Evolutionary conservation across 2,113 vertebrate species (phyloP).

Genomic region (Notechis scutatus): DNA sequence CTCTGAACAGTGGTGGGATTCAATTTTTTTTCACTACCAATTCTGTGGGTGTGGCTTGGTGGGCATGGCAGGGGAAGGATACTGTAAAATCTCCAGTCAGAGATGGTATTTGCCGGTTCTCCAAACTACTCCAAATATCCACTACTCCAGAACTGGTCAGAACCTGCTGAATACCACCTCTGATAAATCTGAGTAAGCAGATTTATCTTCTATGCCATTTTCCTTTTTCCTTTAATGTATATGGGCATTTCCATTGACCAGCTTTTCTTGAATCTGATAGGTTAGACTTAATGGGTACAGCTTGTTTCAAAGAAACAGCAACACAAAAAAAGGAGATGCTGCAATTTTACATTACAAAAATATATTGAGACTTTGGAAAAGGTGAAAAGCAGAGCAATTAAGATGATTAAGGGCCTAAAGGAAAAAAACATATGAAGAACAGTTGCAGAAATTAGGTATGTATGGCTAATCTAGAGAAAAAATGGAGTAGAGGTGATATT

Average conservation of each 20-base stretch:
- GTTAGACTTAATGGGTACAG: neutral
- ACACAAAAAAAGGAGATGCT: neutral
- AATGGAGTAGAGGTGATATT: neutral
- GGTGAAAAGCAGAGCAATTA: too few relatives aligned
- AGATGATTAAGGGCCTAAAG: too few relatives aligned
- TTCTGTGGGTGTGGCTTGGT: too few relatives aligned
- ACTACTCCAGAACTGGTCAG: too few relatives aligned
- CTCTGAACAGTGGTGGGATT: neutral
- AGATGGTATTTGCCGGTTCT: too few relatives aligned
- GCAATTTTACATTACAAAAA: neutral
- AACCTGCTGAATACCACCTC: too few relatives aligned
- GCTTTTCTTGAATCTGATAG: neutral
- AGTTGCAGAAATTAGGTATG: neutral
- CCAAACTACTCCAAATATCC: too few relatives aligned
- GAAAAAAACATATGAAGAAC: neutral
- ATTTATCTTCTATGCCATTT: neutral
- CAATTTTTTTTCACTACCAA: too few relatives aligned
- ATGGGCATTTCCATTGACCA: neutral
- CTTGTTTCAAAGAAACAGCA: neutral
- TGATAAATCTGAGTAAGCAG: neutral
- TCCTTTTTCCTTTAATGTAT: neutral
- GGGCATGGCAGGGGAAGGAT: too few relatives aligned
- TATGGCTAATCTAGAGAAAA: neutral
- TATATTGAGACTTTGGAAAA: too few relatives aligned
- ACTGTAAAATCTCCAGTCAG: too few relatives aligned